These are phyloP conservation scores for Saguinus midas DNA, from an alignment of 2,113 vertebrate genomes.

Conservation along the genomic window DNA sequence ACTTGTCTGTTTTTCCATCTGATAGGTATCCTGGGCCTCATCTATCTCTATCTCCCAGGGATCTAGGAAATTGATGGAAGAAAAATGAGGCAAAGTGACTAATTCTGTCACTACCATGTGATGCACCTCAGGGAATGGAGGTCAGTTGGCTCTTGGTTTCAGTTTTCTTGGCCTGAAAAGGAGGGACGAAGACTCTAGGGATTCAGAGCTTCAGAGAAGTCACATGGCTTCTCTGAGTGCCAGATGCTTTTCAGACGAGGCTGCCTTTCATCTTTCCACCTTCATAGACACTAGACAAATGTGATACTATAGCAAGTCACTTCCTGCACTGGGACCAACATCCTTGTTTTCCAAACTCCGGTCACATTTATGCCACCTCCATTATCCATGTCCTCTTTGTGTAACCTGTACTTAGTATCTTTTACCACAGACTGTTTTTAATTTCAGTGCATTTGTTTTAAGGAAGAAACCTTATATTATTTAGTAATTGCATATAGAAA, in stretches of 20 bases:
- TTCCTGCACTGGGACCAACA: background rate
- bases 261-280: background rate
- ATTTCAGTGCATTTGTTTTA: background rate
- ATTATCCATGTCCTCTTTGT: background rate
- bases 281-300: background rate
- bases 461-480: background rate
- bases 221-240: background rate
- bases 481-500: background rate
- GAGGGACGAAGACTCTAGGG: background rate
- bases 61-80: background rate
- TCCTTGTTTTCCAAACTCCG: background rate
- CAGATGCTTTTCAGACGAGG: background rate
- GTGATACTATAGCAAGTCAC: no score
- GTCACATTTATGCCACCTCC: background rate
- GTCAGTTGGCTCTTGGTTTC: background rate
- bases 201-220: background rate
- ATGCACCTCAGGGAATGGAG: accelerated
- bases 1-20: background rate
- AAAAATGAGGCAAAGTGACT: constrained; percentile 3
- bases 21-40: background rate
- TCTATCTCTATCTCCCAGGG: background rate
- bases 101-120: background rate
- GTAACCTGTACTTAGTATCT: background rate
- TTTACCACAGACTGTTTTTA: background rate
- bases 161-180: background rate